Percentiles rank a stretch among this genome's conserved stretches.
These are phyloP conservation scores for Vipera latastei DNA, from an alignment of 2,797 vertebrate genomes.

Conservation along the genomic window DNA sequence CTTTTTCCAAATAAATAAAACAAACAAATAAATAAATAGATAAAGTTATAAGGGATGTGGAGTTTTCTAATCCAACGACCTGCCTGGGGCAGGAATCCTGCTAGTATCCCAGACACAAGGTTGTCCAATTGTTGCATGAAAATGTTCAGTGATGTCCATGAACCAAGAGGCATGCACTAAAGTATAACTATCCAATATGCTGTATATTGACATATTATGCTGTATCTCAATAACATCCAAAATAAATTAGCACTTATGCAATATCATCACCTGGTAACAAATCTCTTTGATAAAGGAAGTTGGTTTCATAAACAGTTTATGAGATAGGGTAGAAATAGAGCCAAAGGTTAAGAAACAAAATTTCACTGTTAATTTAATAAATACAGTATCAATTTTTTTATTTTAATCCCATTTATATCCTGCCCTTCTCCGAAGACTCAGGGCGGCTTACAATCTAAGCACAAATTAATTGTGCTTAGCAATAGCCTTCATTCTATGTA, in stretches of 20 bases:
- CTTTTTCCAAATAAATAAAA: not conserved
- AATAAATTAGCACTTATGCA: not conserved
- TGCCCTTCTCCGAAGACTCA: too few relatives aligned
- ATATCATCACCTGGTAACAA: not conserved
- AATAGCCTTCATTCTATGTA: too few relatives aligned
- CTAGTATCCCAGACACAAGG: not conserved
- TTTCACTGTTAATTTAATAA: not conserved
- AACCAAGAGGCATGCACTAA: too few relatives aligned
- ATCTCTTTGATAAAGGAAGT: not conserved
- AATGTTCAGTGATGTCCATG: too few relatives aligned
- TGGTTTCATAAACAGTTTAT: not conserved
- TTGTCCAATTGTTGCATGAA: not conserved
- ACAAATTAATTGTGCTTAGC: too few relatives aligned
- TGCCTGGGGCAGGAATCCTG: not conserved
- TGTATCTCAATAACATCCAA: not conserved
- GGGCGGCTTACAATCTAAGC: too few relatives aligned
- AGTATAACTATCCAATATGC: not conserved
- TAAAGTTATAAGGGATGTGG: not conserved
- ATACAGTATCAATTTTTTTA: not conserved
- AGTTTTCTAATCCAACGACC: not conserved
- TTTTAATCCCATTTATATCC: too few relatives aligned
- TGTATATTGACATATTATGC: not conserved
- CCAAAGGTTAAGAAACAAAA: not conserved
- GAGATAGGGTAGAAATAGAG: not conserved
- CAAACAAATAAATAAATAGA: not conserved